These are phyloP conservation scores for Brachynemurus nebulosus DNA, from an alignment of 2,888 invertebrate species.

Conservation along the genomic window DNA sequence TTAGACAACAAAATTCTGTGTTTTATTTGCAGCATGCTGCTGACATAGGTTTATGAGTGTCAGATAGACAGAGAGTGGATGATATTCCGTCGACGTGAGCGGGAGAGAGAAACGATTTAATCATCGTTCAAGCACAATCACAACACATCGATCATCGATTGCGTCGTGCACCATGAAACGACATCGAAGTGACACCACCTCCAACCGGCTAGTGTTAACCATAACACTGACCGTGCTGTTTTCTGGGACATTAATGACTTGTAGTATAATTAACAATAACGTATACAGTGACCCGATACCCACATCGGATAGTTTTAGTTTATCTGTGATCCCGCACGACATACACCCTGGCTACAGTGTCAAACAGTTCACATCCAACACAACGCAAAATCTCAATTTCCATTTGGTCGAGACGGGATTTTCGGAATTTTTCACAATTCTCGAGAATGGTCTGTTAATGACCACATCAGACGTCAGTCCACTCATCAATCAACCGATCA, in stretches of 20 bases:
- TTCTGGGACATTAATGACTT: constrained; percentile 2
- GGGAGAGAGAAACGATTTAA: too few species aligned
- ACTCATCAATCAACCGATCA: constrained; percentile 65
- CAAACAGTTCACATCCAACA: constrained; percentile 54
- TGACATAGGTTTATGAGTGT: background rate
- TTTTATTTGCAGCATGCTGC: constrained; percentile 1
- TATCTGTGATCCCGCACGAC: constrained; percentile 72
- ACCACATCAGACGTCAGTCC: constrained; percentile 76
- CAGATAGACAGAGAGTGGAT: too few species aligned
- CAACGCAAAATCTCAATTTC: constrained; percentile 42
- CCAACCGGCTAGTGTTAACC: too few species aligned
- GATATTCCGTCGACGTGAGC: too few species aligned
- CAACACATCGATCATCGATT: too few species aligned
- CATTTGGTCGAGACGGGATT: constrained; percentile 64
- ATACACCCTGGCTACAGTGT: constrained; percentile 82
- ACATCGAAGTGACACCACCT: too few species aligned
- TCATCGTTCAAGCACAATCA: too few species aligned
- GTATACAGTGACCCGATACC: background rate
- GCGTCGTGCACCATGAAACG: too few species aligned
- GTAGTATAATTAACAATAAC: constrained; percentile 4
- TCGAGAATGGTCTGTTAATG: constrained; percentile 81
- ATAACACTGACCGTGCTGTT: background rate
- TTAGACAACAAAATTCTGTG: too few species aligned
- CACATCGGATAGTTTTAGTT: constrained; percentile 12
- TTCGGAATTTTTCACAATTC: constrained; percentile 73